Conservation (phyloP, 2,888 invertebrate species). For the Amiota minor region DNA sequence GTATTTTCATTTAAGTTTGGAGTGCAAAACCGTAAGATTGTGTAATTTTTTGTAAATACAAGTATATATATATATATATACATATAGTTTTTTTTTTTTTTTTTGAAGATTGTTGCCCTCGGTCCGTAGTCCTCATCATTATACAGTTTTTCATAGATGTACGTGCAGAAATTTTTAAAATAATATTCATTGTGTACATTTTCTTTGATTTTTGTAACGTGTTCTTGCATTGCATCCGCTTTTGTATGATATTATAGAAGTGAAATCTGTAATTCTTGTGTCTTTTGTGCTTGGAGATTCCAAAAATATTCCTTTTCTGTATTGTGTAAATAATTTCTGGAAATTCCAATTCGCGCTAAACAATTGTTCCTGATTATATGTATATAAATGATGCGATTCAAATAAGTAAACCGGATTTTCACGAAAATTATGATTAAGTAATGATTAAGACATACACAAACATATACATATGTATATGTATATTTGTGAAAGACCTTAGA, state of each 20-base stretch:
- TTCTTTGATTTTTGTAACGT: slow-evolving; percentile 18
- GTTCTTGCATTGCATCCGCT: slow-evolving; percentile 27
- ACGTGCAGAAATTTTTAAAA: slow-evolving; percentile 43
- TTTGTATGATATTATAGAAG: slow-evolving; percentile 10
- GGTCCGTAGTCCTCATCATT: slow-evolving; percentile 10
- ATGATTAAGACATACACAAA: no score
- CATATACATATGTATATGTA: no score
- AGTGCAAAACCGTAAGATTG: slow-evolving; percentile 18
- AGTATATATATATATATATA: no score
- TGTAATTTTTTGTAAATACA: slow-evolving; percentile 19
- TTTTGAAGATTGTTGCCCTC: background rate
- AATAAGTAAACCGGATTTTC: background rate
- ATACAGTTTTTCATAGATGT: slow-evolving; percentile 16
- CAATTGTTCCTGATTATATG: slow-evolving; percentile 28
- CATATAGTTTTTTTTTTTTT: background rate
- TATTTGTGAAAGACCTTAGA: no score
- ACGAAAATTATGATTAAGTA: no score
- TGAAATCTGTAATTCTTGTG: slow-evolving; percentile 7
- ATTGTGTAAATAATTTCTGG: slow-evolving; percentile 35
- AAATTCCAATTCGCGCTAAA: slow-evolving; percentile 35
- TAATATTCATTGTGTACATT: background rate
- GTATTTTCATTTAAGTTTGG: slow-evolving; percentile 21
- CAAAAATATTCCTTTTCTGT: slow-evolving; percentile 10
- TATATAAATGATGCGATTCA: slow-evolving; percentile 10
- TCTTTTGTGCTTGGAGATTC: slow-evolving; percentile 2